Percentiles rank a stretch among this genome's conserved stretches.
phyloP scores from a whole-genome alignment of 2,888 invertebrate species.

The Drosophila kuntzei region DNA sequence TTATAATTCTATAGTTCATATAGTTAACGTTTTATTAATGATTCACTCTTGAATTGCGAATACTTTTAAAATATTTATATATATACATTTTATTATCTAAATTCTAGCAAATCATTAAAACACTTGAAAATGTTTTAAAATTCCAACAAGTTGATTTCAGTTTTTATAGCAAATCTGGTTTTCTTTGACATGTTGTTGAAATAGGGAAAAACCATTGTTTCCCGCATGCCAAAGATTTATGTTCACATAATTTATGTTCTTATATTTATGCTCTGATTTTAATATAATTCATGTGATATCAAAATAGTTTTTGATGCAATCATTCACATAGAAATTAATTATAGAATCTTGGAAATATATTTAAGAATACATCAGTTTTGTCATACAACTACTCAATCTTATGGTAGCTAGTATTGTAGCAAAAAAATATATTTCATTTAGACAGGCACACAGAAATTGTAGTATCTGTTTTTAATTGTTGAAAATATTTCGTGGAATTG shows the following conservation, averaged over 20 bases:
- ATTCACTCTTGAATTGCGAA: slow-evolving; percentile 5
- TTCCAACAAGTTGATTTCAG: slow-evolving; percentile 5
- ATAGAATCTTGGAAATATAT: slow-evolving; percentile 8
- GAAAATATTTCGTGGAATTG: too few relatives aligned
- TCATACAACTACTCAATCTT: slow-evolving; percentile 2
- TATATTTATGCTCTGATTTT: slow-evolving; percentile 13
- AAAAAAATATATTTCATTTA: too few relatives aligned
- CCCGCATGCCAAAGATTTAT: slow-evolving; percentile 15
- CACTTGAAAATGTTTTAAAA: slow-evolving; percentile 5
- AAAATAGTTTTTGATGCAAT: slow-evolving; percentile 21
- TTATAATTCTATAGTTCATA: background rate
- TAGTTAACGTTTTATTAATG: slow-evolving; percentile 1
- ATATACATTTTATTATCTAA: background rate
- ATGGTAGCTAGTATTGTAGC: too few relatives aligned
- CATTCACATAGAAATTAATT: slow-evolving; percentile 14
- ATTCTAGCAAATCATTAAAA: slow-evolving; percentile 4
- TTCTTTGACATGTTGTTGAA: slow-evolving; percentile 16
- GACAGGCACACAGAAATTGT: too few relatives aligned
- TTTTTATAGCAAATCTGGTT: slow-evolving; percentile 8
- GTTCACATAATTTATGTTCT: slow-evolving; percentile 9
- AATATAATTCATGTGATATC: slow-evolving; percentile 10
- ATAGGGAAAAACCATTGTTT: slow-evolving; percentile 8
- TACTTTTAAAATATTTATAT: background rate
- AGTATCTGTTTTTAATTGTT: too few relatives aligned
- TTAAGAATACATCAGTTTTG: slow-evolving; percentile 13